These are phyloP conservation scores for Monochamus saltuarius DNA, from an alignment of 1,140 invertebrate genomes.

Conservation along the genomic window DNA sequence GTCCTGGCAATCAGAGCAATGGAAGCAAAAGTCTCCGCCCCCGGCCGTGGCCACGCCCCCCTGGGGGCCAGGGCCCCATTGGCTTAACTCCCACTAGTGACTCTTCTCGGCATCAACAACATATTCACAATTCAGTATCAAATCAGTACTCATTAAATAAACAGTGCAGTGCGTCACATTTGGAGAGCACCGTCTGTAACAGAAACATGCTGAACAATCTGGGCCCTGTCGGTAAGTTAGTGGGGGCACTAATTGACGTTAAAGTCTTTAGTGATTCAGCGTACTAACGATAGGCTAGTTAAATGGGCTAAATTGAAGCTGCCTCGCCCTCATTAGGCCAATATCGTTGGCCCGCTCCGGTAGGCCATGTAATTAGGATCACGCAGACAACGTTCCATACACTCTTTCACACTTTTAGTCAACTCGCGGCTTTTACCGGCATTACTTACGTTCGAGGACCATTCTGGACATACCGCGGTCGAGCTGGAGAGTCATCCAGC, in stretches of 20 bases:
- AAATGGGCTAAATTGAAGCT: constrained; percentile 52
- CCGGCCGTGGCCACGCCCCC: constrained; percentile 32
- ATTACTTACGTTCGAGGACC: neutral
- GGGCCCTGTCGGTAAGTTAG: constrained; percentile 51
- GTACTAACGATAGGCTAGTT: constrained; percentile 53
- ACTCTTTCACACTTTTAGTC: constrained; percentile 36
- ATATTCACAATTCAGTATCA: constrained; percentile 54
- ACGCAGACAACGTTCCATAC: constrained; percentile 21
- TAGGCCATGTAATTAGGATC: constrained; percentile 48
- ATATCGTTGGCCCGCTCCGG: constrained; percentile 47
- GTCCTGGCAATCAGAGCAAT: constrained; percentile 32
- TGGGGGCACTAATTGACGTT: constrained; percentile 52
- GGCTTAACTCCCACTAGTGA: constrained; percentile 40
- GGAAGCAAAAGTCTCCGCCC: constrained; percentile 36
- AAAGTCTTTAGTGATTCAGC: constrained; percentile 51
- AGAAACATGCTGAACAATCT: constrained; percentile 50
- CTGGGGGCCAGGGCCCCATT: constrained; percentile 39
- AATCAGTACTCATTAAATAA: constrained; percentile 56
- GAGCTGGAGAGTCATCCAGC: no score
- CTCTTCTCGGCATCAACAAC: constrained; percentile 43
- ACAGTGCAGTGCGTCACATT: constrained; percentile 51
- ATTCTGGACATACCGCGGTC: no score
- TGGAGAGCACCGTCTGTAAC: constrained; percentile 29
- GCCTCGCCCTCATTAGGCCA: constrained; percentile 53
- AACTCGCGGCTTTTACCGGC: constrained; percentile 3